phyloP scores from a whole-genome alignment of 2,797 vertebrate genomes.

The Molossus alvarezi region DNA sequence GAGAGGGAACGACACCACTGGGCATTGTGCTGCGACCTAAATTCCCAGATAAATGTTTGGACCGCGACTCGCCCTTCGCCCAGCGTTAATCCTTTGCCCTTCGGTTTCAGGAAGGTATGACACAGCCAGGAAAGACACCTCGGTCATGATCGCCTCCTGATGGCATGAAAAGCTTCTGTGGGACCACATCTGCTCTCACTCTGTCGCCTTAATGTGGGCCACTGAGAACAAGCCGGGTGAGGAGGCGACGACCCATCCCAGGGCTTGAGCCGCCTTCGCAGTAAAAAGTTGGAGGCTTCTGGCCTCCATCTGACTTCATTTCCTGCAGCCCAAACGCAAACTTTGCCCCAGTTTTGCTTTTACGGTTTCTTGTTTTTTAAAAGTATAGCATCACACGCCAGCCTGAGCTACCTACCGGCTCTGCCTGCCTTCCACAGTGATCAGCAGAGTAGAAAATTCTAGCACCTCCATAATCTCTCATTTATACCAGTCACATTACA shows the following conservation, averaged over 20 bases:
- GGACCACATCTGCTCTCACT: neutral
- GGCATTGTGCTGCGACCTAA: slow-evolving; percentile 80
- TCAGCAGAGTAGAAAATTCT: slow-evolving; percentile 10
- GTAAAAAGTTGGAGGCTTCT: neutral
- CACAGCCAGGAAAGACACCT: neutral
- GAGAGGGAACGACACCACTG: slow-evolving; percentile 76
- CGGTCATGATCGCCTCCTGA: slow-evolving; percentile 7
- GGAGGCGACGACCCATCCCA: neutral
- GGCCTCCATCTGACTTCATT: neutral
- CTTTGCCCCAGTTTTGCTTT: neutral
- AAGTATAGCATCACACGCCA: neutral
- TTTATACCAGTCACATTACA: slow-evolving; percentile 50
- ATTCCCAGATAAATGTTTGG: slow-evolving; percentile 82
- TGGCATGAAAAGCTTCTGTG: neutral
- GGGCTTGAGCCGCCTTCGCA: neutral
- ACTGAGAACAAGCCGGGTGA: neutral
- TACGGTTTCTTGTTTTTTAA: neutral
- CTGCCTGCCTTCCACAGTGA: neutral
- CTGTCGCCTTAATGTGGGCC: neutral
- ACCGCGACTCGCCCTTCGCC: neutral
- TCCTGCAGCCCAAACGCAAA: neutral
- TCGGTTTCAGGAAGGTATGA: slow-evolving; percentile 36
- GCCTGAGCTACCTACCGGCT: neutral
- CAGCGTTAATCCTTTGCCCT: slow-evolving; percentile 69
- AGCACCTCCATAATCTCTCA: slow-evolving; percentile 74